Evolutionary conservation across 2,797 vertebrate genomes (phyloP).

Genomic region (Crocodylus rhombifer): DNA sequence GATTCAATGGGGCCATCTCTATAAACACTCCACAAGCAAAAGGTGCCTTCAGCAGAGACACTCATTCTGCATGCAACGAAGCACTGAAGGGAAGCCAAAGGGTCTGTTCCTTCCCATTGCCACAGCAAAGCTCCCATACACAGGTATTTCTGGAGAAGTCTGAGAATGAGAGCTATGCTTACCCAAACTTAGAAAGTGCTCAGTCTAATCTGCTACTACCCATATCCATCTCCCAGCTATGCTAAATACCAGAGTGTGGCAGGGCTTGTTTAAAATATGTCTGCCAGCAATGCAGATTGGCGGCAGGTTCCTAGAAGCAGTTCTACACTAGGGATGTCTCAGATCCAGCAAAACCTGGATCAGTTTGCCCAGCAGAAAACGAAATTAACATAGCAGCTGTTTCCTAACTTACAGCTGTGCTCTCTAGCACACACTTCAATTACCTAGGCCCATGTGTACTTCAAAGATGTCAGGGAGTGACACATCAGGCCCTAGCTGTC

Average conservation of each 20-base stretch:
- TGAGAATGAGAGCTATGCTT: neutral
- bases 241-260: neutral
- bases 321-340: neutral
- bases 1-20: neutral
- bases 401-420: neutral
- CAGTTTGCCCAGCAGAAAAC: neutral
- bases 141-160: neutral
- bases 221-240: no score
- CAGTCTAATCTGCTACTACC: no score
- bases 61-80: neutral
- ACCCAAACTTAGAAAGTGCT: neutral
- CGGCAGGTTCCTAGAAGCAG: neutral
- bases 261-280: neutral
- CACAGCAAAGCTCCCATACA: neutral
- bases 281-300: neutral
- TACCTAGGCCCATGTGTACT: neutral
- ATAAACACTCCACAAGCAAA: neutral
- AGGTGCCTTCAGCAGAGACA: neutral
- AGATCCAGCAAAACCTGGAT: neutral
- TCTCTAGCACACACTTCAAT: neutral
- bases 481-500: neutral
- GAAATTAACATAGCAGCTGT: neutral
- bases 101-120: neutral
- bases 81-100: neutral
- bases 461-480: neutral